Base-by-base conservation (phyloP, 2,113 vertebrate species). In the Bagarius yarrelli region DNA sequence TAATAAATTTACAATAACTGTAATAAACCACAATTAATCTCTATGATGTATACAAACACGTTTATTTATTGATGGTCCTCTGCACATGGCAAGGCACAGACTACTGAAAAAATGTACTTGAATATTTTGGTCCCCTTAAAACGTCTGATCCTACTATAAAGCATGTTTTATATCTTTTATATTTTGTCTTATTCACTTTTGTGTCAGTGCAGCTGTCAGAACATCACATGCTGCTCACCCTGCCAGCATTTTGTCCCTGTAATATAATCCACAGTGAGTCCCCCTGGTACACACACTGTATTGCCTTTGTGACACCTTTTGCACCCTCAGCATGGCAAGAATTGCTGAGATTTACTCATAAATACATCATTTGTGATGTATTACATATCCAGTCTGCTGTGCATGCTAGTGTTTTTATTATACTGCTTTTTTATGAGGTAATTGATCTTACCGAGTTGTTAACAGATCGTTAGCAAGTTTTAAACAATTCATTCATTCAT, bases 171-270 rank as follows among this genome's bases (percentile, higher is more conserved):
- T 21, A 21, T 30, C 44, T 5, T 52, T 34, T 27, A 79, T 23
- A 81, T 40, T 66, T 76, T n/a, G 19, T 36, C 13, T 11, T 2
- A 19, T 56, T 13, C 25, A 32, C 30, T 44, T 59, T 81, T 32
- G 47, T 59, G 0, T 69, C 30, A 32, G 25, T 61, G 21, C 53
- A 72, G 21, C 78, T 61, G 78, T 80, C 70, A 34, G 47, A 47
- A 44, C 25, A 44, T 69, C 30, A 76, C 71, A 75, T 52, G 40
- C 27, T 52, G 44, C 40, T 76, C 34, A 66, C 80, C 59, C 36
- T 66, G 71, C n/a, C 21, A 36, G n/a, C 61, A 50, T 74, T 81
- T 74, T 36, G 30, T 40, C 53, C 47, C 59, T 74, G 80, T 75
- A 81, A 81, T 18, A 30, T 15, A 66, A 75, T 75, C 30, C 71